Percentiles rank a stretch among this genome's conserved stretches.
phyloP scores from a whole-genome alignment of 2,888 invertebrate species.

The Abrostola triplasia region DNA sequence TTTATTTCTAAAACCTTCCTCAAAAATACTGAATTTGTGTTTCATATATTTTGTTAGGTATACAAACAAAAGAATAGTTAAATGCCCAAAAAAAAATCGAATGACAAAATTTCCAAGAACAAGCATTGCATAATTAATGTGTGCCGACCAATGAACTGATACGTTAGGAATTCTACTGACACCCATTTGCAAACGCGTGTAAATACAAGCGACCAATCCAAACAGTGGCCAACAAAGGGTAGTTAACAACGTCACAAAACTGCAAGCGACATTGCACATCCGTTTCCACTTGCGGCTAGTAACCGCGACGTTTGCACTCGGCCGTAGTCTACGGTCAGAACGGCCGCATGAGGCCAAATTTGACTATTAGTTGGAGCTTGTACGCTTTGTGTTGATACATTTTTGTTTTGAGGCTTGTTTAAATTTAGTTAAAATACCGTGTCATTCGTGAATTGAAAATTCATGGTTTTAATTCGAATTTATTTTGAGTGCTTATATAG shows the following conservation, averaged over 20 bases:
- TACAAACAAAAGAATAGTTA: too few relatives aligned
- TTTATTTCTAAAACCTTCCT: too few relatives aligned
- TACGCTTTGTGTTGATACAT: slow-evolving; percentile 3
- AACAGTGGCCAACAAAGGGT: slow-evolving; percentile 7
- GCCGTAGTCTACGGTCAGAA: background rate
- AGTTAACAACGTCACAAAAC: slow-evolving; percentile 8
- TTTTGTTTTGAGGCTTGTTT: slow-evolving; percentile 18
- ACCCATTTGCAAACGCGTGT: background rate
- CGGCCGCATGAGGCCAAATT: slow-evolving; percentile 8
- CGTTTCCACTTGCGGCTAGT: slow-evolving; percentile 29
- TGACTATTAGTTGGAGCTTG: slow-evolving; percentile 8
- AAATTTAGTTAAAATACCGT: background rate
- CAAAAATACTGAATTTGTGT: too few relatives aligned
- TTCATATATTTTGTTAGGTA: too few relatives aligned
- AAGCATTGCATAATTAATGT: too few relatives aligned
- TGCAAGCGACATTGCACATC: slow-evolving; percentile 40
- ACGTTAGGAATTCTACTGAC: background rate
- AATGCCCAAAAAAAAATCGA: too few relatives aligned
- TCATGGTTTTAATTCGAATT: too few relatives aligned
- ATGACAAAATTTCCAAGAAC: too few relatives aligned
- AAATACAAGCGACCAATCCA: background rate
- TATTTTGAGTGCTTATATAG: too few relatives aligned
- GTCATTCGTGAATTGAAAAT: too few relatives aligned
- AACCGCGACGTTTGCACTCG: slow-evolving; percentile 39
- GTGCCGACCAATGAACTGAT: too few relatives aligned